Evolutionary conservation across 2,888 invertebrate species (phyloP), one percentile per base, ranked within the genome.

Genomic region (Hirtodrosophila confusa): DNA sequence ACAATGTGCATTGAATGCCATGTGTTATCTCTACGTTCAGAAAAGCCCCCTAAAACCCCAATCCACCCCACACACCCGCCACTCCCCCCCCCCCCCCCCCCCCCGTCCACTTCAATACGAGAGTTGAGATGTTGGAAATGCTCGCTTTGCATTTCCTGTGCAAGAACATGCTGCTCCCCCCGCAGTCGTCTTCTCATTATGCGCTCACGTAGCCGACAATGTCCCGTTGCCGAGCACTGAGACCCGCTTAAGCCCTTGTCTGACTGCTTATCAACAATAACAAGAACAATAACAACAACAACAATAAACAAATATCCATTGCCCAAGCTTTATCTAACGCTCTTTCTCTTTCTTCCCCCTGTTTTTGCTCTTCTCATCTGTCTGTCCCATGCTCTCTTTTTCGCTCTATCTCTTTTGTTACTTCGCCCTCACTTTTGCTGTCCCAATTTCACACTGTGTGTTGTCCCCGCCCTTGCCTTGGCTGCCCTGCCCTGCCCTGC

Each of bases 241-340:
- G 63, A 70, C 51, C 53, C 62, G 62, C 68, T 72, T 78, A 78
- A 84, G 71, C 75, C 75, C 66, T 31, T 67, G 64, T 65, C 63
- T 43, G 67, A 23, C 64, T 61, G 79, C 69, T 80, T 85, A 80
- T 70, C 85, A 63, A 54, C 57, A 60, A 62, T 41, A 69, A 44
- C 24, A 57, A 51, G 41, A 43, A 58, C 23, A 55, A 69, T 23
- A 51, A 33, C n/a, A 57, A 31, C 11, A 61, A 49, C 24, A 60
- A 35, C 7, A 48, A 55, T 9, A 43, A 51, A 40, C 17, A 50
- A 65, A 57, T 73, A 77, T 58, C 67, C 73, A 74, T 73, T 73
- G 74, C 61, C 73, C 77, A 62, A 75, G 68, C 70, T 74, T 70
- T 87, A 78, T 80, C 86, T 80, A 80, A 80, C 88, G 48, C 85